Evolutionary conservation across 2,113 vertebrate genomes (phyloP), one percentile per base, ranked within the genome.

Genomic region (Strigops habroptila): DNA sequence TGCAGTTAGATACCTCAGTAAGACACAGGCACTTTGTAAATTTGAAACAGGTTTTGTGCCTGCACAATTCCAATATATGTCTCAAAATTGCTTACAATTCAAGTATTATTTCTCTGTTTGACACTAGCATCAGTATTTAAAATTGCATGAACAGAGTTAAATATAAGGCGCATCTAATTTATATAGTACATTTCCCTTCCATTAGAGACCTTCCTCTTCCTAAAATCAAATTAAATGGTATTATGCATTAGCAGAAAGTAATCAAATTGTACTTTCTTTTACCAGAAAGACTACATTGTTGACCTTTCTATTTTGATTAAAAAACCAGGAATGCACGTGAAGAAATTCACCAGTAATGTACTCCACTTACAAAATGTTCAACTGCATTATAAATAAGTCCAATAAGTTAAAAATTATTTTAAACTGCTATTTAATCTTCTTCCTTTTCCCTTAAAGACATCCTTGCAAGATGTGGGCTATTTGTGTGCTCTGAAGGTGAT

Each of bases 221-320:
- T 91, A 87, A 95, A 95, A 95, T 94, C 65, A 92, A 94, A 95
- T 91, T 92, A 94, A 87, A 79, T 27, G 12, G 13, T 51, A 87
- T 87, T 94, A 82, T 62, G 53, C 44, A 85, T 91, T 89, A 94
- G 78, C 14, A 82, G 49, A 86, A 91, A 85, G 49, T 65, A 94
- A 96, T 95, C 57, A 90, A 79, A 92, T 85, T 82, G 65, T 89
- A 89, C 44, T 86, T 93, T 82, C 89, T 93, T 95, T 69, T 89
- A 94, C 59, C 62, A 92, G 48, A 89, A 93, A 76, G 33, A 87
- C 33, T 89, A 74, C 57, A 89, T 39, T 91, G 51, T 84, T 92
- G 83, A 83, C 64, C 73, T 95, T 93, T 82, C 67, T 14, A 60
- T 87, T 95, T 93, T 93, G 39, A 88, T 91, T 82, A 30, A 87